These are phyloP conservation scores for Drosophila limbata DNA, from an alignment of 2,888 invertebrate species.

Conservation along the genomic window DNA sequence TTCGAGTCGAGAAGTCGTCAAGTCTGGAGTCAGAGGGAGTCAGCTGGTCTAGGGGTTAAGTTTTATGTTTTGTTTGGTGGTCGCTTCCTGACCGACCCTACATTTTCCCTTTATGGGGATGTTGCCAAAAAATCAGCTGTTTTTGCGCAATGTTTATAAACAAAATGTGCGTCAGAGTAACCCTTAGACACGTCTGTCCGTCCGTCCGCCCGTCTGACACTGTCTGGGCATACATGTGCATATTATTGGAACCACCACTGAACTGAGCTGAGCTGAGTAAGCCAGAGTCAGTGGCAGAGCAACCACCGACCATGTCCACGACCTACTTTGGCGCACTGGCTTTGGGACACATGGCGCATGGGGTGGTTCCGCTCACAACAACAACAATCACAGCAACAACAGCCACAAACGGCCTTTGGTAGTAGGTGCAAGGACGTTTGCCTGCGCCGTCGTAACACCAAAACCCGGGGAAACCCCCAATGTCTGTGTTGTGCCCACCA, in stretches of 20 bases:
- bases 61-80: slow-evolving; percentile 9
- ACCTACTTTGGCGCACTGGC: slow-evolving; percentile 79
- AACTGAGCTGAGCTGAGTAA: slow-evolving; percentile 27
- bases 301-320: slow-evolving; percentile 69
- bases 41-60: slow-evolving; percentile 31
- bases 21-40: slow-evolving; percentile 27
- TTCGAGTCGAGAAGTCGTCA: background rate
- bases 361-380: slow-evolving; percentile 79
- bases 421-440: slow-evolving; percentile 79
- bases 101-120: slow-evolving; percentile 55
- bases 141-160: slow-evolving; percentile 80
- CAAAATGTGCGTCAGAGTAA: slow-evolving; percentile 69
- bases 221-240: slow-evolving; percentile 51
- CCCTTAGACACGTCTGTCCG: slow-evolving; percentile 71
- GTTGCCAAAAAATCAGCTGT: slow-evolving; percentile 77
- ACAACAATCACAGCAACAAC: slow-evolving; percentile 55
- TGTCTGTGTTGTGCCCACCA: slow-evolving; percentile 20
- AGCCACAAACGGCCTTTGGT: slow-evolving; percentile 57
- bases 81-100: slow-evolving; percentile 58
- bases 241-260: slow-evolving; percentile 77
- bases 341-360: slow-evolving; percentile 78
- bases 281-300: slow-evolving; percentile 30
- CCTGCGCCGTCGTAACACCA: slow-evolving; percentile 29
- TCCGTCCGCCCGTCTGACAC: slow-evolving; percentile 28
- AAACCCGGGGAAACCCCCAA: slow-evolving; percentile 66